A percentile compares a stretch with the other conserved stretches of the same genome.
Evolutionary conservation across 1,140 invertebrate genomes (phyloP).

Genomic region (Wiebesia pumilae): DNA sequence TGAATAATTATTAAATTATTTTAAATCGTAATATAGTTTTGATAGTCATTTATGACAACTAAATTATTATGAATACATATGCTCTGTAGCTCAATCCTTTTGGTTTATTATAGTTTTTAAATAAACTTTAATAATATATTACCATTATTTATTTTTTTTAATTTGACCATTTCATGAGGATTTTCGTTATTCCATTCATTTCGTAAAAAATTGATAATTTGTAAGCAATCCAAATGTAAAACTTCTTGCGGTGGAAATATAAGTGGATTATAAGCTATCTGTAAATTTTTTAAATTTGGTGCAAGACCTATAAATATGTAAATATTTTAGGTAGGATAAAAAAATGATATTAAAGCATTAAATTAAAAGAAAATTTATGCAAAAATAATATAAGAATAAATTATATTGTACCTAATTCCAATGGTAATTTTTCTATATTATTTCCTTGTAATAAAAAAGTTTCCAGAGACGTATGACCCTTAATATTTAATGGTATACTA

Average conservation of each 20-base stretch:
- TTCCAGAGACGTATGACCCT: slow-evolving; percentile 74
- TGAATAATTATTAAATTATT: too few relatives aligned
- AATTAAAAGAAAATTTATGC: slow-evolving; percentile 1
- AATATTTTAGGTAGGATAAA: background rate
- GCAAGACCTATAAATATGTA: slow-evolving; percentile 59
- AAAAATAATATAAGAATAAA: background rate
- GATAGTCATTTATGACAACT: too few relatives aligned
- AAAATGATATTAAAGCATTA: slow-evolving; percentile 29
- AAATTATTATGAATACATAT: too few relatives aligned
- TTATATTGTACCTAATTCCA: slow-evolving; percentile 74
- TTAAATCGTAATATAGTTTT: too few relatives aligned
- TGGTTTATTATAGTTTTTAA: background rate
- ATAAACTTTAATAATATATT: background rate
- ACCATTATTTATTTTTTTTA: slow-evolving; percentile 54
- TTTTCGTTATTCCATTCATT: slow-evolving; percentile 73
- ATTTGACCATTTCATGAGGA: slow-evolving; percentile 58
- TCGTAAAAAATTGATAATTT: slow-evolving; percentile 73
- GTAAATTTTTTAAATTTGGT: slow-evolving; percentile 73
- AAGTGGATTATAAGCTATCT: slow-evolving; percentile 75
- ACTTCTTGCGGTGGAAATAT: slow-evolving; percentile 73
- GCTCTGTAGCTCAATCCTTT: too few relatives aligned
- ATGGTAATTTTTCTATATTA: slow-evolving; percentile 74
- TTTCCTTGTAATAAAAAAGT: slow-evolving; percentile 78
- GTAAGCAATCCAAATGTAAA: slow-evolving; percentile 69
- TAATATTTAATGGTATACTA: slow-evolving; percentile 73